Base-by-base conservation (phyloP, 2,797 vertebrate species). In the Centropyge bicolor region DNA sequence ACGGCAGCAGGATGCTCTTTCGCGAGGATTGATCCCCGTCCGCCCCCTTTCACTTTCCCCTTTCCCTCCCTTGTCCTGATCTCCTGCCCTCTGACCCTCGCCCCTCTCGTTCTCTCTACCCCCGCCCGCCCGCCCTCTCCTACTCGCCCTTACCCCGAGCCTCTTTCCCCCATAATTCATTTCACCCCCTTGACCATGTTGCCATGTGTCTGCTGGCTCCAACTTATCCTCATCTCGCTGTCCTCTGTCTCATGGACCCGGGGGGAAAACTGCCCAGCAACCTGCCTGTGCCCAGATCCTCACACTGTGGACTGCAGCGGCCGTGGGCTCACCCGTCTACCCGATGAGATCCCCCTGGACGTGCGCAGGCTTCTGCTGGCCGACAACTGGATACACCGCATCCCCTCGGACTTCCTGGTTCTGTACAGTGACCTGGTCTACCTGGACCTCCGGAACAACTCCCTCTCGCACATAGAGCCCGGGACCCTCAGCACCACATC, bases 271-370 rank as follows among this genome's bases (percentile, higher is more conserved):
- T 99, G 98, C 93, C 98, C 98, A 75, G 88, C 93, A 31, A 96
- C 89, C 91, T 99, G 98, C 92, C 89, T 96, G 89, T 99, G 98
- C 93, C 95, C 96, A 79, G 98, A 98, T 93, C 96, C 96, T 77
- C 98, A 98, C 95, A 99, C 98, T 10, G 97, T 99, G 93, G 97
- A 99, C 92, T 99, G 98, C 95, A 96, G 97, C 65, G 97, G 96
- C 65, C 96, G 96, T 20, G 97, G 97, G 75, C 97, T 99, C 78
- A 97, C 96, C 59, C 96, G 95, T 76, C 95, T 99, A 76, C 98
- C 98, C 0, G 94, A 96, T 36, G 95, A 96, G 12, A 98, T 99
- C 81, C 98, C 98, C 0, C 57, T 99, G 96, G 97, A 98, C 55
- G 96, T 98, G 49, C 96, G 98, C 83, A 97, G 98, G 90, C 96